Conservation (phyloP, 2,888 invertebrate genomes). For the Cephalotes varians region DNA sequence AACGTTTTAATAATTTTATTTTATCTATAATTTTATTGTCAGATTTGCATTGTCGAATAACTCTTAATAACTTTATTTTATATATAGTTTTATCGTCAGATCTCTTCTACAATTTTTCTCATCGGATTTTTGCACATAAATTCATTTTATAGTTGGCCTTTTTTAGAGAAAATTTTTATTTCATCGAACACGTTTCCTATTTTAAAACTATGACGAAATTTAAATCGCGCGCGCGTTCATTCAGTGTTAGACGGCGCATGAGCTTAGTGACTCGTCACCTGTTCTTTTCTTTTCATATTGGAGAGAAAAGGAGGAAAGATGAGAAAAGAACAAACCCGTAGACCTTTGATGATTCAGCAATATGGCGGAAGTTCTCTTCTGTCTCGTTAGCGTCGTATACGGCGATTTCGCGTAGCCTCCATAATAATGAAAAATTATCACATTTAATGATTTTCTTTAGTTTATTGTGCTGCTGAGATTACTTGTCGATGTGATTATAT, state of each 20-base stretch:
- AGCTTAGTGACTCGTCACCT: neutral
- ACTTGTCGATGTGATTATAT: neutral
- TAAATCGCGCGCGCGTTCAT: conserved; percentile 2
- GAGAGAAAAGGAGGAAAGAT: too few species aligned
- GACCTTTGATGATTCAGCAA: neutral
- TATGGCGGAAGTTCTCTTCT: conserved; percentile 19
- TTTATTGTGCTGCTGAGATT: neutral
- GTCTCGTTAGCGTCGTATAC: neutral
- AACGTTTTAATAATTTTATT: too few species aligned
- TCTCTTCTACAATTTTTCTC: neutral
- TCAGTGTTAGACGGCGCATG: neutral
- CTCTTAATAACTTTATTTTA: neutral
- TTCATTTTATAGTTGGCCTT: neutral
- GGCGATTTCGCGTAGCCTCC: neutral
- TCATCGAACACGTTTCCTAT: neutral
- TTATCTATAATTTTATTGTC: too few species aligned
- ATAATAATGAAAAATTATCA: neutral
- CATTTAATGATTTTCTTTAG: neutral
- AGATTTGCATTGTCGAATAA: neutral
- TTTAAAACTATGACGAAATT: neutral
- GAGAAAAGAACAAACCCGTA: too few species aligned
- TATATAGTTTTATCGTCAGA: neutral
- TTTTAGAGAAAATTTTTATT: neutral
- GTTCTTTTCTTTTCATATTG: too few species aligned
- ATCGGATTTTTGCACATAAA: neutral